Evolutionary conservation across 2,113 vertebrate species (phyloP), one percentile per base, ranked within the genome.

Genomic region (Apodemus speciosus): DNA sequence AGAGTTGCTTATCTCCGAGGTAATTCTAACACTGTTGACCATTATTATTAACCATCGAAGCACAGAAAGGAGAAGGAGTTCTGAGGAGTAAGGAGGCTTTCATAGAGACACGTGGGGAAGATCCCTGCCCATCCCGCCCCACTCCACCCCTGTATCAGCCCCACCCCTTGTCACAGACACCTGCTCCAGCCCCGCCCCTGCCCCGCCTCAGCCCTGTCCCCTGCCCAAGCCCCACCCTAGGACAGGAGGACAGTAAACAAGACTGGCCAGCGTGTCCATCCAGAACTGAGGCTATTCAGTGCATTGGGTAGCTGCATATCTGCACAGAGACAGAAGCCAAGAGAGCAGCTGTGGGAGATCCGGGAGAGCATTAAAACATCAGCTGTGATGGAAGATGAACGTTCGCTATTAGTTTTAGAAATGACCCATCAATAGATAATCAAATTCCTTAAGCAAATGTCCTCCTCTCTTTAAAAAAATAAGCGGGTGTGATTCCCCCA

Each of bases 381-480:
- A 30, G 35, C 80, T 18, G 18, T 56, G 85, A 35, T 30, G 0
- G 0, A 69, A 91, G 68, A 85, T 2, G 73, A 92, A 40, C 0
- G 32, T 1, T 25, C 40, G 21, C 5, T 13, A 56, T 91, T 66
- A 92, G 62, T 58, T 43, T 88, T 87, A 72, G n/a, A 88, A 96
- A 77, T 51, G 93, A 73, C 76, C 81, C 58, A 85, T 92, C 58
- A 73, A 88, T 62, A 92, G 60, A 72, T 83, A 88, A 96, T 92
- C 90, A 76, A 92, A 81, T 90, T 90, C 75, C 91, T 87, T 76
- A 95, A 71, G 79, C 51, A 76, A 94, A 88, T 1, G 53, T 93
- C 80, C 73, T 89, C 66, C 83, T 85, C 72, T 73, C 80, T 89
- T 92, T 75, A 86, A 71, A 73, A 73, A 96, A 96, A 64, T 56